A percentile compares a stretch with the other conserved stretches of the same genome.
These are phyloP conservation scores for Diadumene lineata DNA, from an alignment of 92 coral and sea anemone genomes.

Conservation along the genomic window DNA sequence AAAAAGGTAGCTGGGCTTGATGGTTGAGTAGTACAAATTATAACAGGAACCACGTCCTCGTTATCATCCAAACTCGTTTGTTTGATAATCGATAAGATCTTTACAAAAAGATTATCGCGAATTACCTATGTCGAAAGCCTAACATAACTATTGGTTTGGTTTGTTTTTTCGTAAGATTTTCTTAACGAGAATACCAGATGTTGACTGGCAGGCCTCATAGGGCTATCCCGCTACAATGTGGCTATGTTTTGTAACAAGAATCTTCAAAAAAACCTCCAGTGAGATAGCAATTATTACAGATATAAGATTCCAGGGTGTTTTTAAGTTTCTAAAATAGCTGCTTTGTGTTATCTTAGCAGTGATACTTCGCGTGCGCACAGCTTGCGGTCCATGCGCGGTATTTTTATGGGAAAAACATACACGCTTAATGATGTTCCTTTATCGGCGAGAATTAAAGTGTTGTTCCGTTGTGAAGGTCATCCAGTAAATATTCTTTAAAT, in stretches of 20 bases:
- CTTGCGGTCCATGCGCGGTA: slow-evolving; percentile 13
- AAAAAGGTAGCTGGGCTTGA: background rate
- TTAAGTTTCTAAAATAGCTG: background rate
- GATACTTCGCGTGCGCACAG: slow-evolving; percentile 12
- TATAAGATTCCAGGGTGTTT: background rate
- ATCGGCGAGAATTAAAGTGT: slow-evolving; percentile 17
- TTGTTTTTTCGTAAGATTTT: background rate
- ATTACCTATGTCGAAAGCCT: slow-evolving; percentile 9
- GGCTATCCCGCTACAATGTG: background rate
- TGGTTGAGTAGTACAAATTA: too few species aligned
- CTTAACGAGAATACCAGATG: slow-evolving; percentile 14
- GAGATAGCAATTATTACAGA: background rate
- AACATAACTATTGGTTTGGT: slow-evolving; percentile 14
- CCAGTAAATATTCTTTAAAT: slow-evolving; percentile 28
- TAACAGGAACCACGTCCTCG: too few species aligned
- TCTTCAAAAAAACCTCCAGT: background rate
- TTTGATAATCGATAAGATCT: slow-evolving; percentile 6
- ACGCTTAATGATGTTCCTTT: background rate
- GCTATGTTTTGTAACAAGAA: background rate
- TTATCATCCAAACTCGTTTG: too few species aligned
- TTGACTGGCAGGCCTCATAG: background rate
- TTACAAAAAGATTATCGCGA: slow-evolving; percentile 1
- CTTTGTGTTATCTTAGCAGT: background rate
- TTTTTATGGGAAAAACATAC: background rate
- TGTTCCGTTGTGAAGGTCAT: slow-evolving; percentile 31